Percentiles rank a stretch among this genome's conserved stretches.
These are phyloP conservation scores for Pithecia hirsuta DNA, from an alignment of 2,797 vertebrate genomes.

Conservation along the genomic window DNA sequence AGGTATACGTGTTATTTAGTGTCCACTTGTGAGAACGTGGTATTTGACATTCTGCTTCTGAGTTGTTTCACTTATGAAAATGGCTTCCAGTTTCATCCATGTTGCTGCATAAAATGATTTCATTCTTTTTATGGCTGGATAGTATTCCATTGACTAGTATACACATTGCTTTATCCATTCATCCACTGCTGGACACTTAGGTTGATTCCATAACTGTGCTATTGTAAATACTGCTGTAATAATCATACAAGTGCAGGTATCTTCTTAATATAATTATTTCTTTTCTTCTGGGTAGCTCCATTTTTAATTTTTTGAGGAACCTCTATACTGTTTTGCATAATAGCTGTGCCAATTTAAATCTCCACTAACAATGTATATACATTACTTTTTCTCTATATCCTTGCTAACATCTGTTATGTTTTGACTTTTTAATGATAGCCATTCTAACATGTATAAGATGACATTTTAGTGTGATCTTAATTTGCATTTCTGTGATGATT, in stretches of 20 bases:
- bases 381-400: not conserved
- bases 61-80: not conserved
- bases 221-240: not conserved
- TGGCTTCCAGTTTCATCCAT: not conserved
- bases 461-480: not conserved
- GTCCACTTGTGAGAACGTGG: not conserved
- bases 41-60: not conserved
- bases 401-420: not conserved
- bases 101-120: not conserved
- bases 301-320: not conserved
- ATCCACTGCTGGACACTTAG: not conserved
- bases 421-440: not conserved
- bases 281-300: not conserved
- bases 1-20: not conserved
- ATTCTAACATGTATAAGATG: not conserved
- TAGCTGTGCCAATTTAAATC: not conserved
- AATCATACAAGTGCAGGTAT: not conserved
- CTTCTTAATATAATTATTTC: not conserved
- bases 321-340: not conserved
- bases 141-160: not conserved
- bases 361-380: not conserved
- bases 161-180: not conserved
- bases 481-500: not conserved
- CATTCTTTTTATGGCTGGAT: not conserved
- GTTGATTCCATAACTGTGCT: not conserved